Percentiles rank a stretch among this genome's conserved stretches.
Conservation (phyloP, 2,888 invertebrate species). For the Melanargia galathea region DNA sequence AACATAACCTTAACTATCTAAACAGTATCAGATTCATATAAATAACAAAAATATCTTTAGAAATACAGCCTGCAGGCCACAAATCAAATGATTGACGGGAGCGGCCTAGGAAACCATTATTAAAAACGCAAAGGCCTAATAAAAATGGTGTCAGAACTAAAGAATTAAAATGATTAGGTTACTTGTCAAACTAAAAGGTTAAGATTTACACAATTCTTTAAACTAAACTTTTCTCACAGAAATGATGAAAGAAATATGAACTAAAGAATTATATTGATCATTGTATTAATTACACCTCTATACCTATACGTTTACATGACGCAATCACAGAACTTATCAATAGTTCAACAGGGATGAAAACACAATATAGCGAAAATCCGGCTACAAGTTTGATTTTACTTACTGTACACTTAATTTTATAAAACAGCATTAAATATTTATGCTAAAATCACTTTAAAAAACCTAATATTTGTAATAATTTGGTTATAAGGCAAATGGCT, state of each 20-base stretch:
- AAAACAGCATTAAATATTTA: conserved; percentile 35
- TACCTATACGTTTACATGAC: conserved; percentile 75
- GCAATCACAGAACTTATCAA: conserved; percentile 75
- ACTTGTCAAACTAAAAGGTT: conserved; percentile 72
- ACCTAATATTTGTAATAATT: conserved; percentile 47
- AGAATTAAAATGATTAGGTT: conserved; percentile 64
- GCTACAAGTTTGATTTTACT: conserved; percentile 48
- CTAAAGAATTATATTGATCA: conserved; percentile 43
- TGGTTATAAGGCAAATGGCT: conserved; percentile 69
- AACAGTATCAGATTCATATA: conserved; percentile 28
- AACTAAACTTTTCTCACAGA: not conserved
- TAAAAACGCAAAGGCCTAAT: conserved; percentile 59
- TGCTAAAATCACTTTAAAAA: conserved; percentile 7
- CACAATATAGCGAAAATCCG: conserved; percentile 70
- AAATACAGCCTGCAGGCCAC: not conserved
- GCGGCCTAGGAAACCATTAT: conserved; percentile 24
- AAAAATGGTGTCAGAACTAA: conserved; percentile 74
- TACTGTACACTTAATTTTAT: conserved; percentile 45
- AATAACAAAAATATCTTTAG: not conserved
- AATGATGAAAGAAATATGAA: conserved; percentile 28
- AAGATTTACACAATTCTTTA: not conserved
- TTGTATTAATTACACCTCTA: conserved; percentile 49
- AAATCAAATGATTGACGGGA: not conserved
- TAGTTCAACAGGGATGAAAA: conserved; percentile 68
- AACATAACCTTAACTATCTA: conserved; percentile 74